Evolutionary conservation across 2,797 vertebrate genomes (phyloP).

Genomic region (Fistularia tabacaria): DNA sequence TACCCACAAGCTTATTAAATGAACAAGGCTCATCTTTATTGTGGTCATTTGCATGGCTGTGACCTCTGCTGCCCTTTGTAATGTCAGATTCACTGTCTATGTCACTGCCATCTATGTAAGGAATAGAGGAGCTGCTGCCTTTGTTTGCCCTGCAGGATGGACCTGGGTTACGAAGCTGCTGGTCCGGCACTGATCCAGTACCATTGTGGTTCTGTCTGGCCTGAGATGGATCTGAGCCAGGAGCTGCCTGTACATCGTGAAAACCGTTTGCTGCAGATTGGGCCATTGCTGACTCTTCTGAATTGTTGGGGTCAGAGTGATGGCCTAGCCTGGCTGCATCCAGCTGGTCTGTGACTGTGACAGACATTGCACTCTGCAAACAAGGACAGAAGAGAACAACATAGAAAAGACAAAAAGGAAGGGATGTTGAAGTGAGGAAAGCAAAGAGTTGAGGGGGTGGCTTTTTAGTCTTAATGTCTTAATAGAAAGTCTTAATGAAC

Average conservation of each 20-base stretch:
- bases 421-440: constrained; percentile 1
- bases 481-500: too few relatives aligned
- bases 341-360: constrained; percentile 56
- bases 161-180: constrained; percentile 88
- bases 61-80: constrained; percentile 75
- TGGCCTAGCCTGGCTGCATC: constrained; percentile 62
- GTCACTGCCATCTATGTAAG: constrained; percentile 98
- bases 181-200: constrained; percentile 30
- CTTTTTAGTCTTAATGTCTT: too few relatives aligned
- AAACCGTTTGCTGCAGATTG: constrained; percentile 61
- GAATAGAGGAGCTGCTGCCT: constrained; percentile 93
- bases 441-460: too few relatives aligned
- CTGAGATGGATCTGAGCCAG: constrained; percentile 20
- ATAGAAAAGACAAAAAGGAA: neutral
- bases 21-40: constrained; percentile 78
- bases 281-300: constrained; percentile 27
- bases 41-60: constrained; percentile 85
- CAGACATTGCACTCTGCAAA: constrained; percentile 44
- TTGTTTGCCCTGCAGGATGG: constrained; percentile 91
- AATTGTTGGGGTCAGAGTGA: constrained; percentile 43
- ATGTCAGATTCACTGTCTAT: constrained; percentile 93
- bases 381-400: neutral
- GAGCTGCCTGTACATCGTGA: constrained; percentile 45
- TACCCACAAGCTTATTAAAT: constrained; percentile 31
- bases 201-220: constrained; percentile 42